These are phyloP conservation scores for Danio aesculapii DNA, from an alignment of 2,797 vertebrate species.

Conservation along the genomic window DNA sequence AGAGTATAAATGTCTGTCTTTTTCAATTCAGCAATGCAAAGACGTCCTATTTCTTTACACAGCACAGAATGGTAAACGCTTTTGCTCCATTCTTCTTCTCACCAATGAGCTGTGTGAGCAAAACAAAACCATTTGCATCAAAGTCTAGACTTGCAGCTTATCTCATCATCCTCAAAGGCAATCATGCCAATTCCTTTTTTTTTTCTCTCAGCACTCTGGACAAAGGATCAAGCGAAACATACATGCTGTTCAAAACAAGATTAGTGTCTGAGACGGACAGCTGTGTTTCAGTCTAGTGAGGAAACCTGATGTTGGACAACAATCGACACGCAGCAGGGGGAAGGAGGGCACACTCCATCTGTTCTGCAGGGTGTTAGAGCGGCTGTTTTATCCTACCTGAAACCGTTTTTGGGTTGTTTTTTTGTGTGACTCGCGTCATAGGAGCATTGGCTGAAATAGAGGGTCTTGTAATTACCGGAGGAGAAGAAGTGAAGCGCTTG, in stretches of 20 bases:
- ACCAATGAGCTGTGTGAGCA: background rate
- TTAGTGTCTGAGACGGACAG: conserved; percentile 52
- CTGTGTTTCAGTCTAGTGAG: conserved; percentile 46
- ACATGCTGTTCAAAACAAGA: conserved; percentile 43
- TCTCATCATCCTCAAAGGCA: conserved; percentile 40
- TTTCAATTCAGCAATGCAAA: conserved; percentile 33
- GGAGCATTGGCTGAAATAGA: conserved; percentile 47
- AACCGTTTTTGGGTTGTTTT: background rate
- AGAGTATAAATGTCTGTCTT: conserved; percentile 48
- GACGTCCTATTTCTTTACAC: conserved; percentile 35
- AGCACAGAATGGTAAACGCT: conserved; percentile 1
- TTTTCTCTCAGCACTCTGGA: conserved; percentile 14
- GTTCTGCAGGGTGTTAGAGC: conserved; percentile 44
- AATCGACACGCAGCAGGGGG: conserved; percentile 1
- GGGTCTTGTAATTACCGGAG: conserved; percentile 55
- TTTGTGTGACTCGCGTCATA: conserved; percentile 18
- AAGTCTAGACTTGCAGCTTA: conserved; percentile 38
- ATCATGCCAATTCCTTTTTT: background rate
- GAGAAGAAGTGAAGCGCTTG: conserved; percentile 43
- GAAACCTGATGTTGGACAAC: conserved; percentile 39
- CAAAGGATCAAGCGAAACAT: conserved; percentile 27
- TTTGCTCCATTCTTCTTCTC: conserved; percentile 5
- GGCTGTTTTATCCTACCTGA: conserved; percentile 27
- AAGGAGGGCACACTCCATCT: conserved; percentile 58
- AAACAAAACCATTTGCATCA: conserved; percentile 30